Percentiles rank a stretch among this genome's conserved stretches.
phyloP scores from a whole-genome alignment of 2,113 vertebrate species.

The Sylvilagus bachmani region DNA sequence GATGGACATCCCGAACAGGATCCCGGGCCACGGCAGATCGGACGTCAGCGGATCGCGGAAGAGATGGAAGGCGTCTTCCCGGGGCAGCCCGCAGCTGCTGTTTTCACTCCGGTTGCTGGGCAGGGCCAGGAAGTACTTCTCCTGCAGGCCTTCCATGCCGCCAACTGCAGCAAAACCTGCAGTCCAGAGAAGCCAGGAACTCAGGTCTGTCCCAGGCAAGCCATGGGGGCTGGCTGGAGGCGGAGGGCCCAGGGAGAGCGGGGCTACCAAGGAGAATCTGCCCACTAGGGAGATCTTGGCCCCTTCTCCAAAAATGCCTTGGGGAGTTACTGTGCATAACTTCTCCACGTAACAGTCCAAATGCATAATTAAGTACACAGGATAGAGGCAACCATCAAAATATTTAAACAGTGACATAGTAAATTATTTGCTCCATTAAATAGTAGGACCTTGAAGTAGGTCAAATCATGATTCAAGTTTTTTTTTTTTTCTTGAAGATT shows the following conservation, averaged over 20 bases:
- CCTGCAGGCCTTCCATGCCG: slow-evolving; percentile 92
- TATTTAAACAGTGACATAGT: not conserved
- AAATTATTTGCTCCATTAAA: not conserved
- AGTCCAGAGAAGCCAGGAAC: not conserved
- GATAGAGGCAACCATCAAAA: not conserved
- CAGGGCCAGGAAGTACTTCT: slow-evolving; percentile 91
- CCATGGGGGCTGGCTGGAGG: not conserved
- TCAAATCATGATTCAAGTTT: slow-evolving; percentile 15
- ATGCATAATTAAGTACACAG: not conserved
- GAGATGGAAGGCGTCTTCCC: slow-evolving; percentile 95
- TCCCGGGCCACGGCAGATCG: slow-evolving; percentile 97
- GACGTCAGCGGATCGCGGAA: slow-evolving; percentile 95
- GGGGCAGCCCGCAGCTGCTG: slow-evolving; percentile 94
- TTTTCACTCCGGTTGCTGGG: slow-evolving; percentile 91
- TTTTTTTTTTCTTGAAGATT: too few species aligned
- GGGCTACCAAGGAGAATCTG: not conserved
- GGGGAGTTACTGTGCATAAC: too few species aligned
- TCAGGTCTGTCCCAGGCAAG: not conserved
- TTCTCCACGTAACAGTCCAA: not conserved
- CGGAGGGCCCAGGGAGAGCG: not conserved
- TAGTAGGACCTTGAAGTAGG: not conserved
- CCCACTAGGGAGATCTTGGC: not conserved
- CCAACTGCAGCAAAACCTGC: slow-evolving; percentile 94
- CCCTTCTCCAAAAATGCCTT: not conserved
- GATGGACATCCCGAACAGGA: slow-evolving; percentile 96